phyloP scores from a whole-genome alignment of 2,113 vertebrate genomes.

The Tyto alba region DNA sequence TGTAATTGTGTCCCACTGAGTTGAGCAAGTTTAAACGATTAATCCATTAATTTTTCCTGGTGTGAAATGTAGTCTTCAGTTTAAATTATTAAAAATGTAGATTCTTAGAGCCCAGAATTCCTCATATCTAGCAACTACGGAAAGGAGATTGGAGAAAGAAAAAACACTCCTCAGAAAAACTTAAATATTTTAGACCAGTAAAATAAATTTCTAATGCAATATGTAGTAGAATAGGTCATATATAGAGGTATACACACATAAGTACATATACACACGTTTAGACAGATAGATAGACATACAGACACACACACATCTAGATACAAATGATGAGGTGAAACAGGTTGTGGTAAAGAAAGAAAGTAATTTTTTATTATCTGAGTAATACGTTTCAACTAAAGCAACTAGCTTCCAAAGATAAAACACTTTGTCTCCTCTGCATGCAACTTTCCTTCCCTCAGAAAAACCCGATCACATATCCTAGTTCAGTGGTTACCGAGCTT shows the following conservation, averaged over 20 bases:
- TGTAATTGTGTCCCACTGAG: neutral
- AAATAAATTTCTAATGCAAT: neutral
- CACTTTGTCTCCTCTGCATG: neutral
- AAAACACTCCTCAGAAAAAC: neutral
- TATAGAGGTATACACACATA: neutral
- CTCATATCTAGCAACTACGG: neutral
- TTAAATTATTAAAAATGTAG: neutral
- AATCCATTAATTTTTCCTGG: neutral
- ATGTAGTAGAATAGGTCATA: neutral
- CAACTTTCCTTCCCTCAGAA: neutral
- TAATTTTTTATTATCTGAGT: neutral
- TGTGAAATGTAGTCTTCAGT: neutral
- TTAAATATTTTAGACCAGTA: neutral
- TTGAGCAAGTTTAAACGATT: neutral
- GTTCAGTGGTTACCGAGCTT: neutral
- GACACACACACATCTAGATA: neutral
- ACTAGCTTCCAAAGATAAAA: neutral
- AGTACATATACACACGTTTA: neutral
- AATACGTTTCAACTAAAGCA: neutral
- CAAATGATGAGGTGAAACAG: neutral
- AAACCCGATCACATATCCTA: neutral
- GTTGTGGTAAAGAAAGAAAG: neutral
- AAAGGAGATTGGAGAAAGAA: neutral
- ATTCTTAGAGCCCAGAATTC: neutral
- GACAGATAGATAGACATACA: neutral